These are phyloP conservation scores for Fundulus diaphanus DNA, from an alignment of 2,797 vertebrate genomes.

Conservation along the genomic window DNA sequence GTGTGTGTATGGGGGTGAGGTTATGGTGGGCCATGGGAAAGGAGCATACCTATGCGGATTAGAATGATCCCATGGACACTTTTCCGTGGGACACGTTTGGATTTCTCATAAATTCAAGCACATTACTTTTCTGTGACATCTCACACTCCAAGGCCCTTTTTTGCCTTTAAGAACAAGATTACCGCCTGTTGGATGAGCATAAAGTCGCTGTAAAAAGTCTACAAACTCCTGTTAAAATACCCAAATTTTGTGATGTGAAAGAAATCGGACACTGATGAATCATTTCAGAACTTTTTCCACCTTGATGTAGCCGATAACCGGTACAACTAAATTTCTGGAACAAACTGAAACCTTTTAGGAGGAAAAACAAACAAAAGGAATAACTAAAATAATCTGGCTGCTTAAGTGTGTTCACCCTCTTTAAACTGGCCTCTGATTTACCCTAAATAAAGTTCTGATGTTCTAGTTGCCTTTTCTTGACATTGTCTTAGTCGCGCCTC, in stretches of 20 bases:
- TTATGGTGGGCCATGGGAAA: slow-evolving; percentile 78
- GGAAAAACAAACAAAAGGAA: not conserved
- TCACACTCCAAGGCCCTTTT: slow-evolving; percentile 28
- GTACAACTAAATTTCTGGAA: not conserved
- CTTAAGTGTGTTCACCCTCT: not conserved
- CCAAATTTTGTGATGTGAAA: not conserved
- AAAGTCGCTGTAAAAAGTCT: not conserved
- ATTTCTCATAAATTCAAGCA: slow-evolving; percentile 60
- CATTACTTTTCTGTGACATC: slow-evolving; percentile 33
- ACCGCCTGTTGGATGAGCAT: slow-evolving; percentile 1
- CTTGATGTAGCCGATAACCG: not conserved
- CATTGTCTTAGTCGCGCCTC: not conserved
- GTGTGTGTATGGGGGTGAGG: slow-evolving; percentile 46
- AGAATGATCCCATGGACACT: slow-evolving; percentile 69
- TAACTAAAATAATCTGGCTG: not conserved
- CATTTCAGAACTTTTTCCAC: not conserved
- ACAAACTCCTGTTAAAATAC: not conserved
- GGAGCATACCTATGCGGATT: slow-evolving; percentile 77
- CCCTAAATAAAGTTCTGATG: not conserved
- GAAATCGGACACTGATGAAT: not conserved
- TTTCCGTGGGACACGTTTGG: slow-evolving; percentile 60
- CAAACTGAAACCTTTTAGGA: not conserved
- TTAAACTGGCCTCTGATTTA: not conserved
- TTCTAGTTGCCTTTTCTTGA: not conserved
- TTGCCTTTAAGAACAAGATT: not conserved